Percentiles rank a stretch among this genome's conserved stretches.
These are phyloP conservation scores for Andrena flavipes DNA, from an alignment of 2,888 invertebrate species.

Conservation along the genomic window DNA sequence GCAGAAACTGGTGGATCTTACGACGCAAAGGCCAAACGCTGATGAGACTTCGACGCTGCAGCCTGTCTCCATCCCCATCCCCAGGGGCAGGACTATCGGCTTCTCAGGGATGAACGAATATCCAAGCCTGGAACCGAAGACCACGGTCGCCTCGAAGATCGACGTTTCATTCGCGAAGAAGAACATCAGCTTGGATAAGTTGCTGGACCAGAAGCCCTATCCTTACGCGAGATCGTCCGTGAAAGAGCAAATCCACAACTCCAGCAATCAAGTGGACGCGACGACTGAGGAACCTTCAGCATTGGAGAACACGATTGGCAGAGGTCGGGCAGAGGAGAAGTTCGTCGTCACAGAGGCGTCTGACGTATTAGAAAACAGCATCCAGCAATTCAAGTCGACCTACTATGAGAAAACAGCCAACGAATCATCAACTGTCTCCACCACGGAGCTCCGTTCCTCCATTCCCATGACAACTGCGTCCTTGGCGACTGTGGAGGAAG, in stretches of 20 bases:
- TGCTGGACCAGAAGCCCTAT: conserved; percentile 71
- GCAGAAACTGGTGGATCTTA: background rate
- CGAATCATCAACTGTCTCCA: conserved; percentile 34
- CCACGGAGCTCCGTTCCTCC: conserved; percentile 19
- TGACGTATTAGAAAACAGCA: conserved; percentile 76
- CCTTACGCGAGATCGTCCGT: conserved; percentile 69
- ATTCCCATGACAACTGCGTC: conserved; percentile 37
- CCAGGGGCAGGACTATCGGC: conserved; percentile 75
- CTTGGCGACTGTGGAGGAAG: background rate
- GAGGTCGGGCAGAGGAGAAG: conserved; percentile 67
- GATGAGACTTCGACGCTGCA: background rate
- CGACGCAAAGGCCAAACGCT: conserved; percentile 10
- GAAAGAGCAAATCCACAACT: conserved; percentile 32
- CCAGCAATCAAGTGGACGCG: conserved; percentile 19
- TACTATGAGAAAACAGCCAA: conserved; percentile 70
- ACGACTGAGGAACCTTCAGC: conserved; percentile 72
- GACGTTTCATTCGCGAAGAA: conserved; percentile 33
- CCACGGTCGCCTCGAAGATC: conserved; percentile 27
- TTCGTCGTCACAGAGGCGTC: conserved; percentile 75
- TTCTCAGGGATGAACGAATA: conserved; percentile 72
- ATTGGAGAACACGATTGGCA: conserved; percentile 78
- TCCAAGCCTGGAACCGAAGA: conserved; percentile 44
- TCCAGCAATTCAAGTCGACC: conserved; percentile 74
- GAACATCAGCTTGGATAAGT: conserved; percentile 32
- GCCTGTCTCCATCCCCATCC: conserved; percentile 45